A percentile compares a stretch with the other conserved stretches of the same genome.
These are phyloP conservation scores for Anableps anableps DNA, from an alignment of 2,797 vertebrate species.

Conservation along the genomic window DNA sequence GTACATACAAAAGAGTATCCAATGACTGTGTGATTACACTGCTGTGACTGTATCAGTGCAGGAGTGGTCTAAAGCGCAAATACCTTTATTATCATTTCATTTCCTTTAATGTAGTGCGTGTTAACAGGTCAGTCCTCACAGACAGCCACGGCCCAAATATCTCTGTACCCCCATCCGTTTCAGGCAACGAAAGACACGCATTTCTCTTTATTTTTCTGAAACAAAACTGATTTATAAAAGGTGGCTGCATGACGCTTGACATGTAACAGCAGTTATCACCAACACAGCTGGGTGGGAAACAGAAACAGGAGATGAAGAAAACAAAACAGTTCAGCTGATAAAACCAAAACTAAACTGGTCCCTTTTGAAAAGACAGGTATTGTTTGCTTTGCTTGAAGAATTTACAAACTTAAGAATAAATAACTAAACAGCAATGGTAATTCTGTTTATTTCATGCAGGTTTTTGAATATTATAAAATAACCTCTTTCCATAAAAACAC, in stretches of 20 bases:
- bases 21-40: conserved; percentile 67
- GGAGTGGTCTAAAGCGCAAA: conserved; percentile 60
- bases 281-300: conserved; percentile 35
- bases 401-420: conserved; percentile 52
- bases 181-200: conserved; percentile 42
- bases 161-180: conserved; percentile 32
- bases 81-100: conserved; percentile 26
- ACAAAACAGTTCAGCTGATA: conserved; percentile 48
- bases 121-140: conserved; percentile 62
- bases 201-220: conserved; percentile 6
- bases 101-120: conserved; percentile 64
- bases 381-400: conserved; percentile 41
- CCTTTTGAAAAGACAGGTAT: conserved; percentile 60
- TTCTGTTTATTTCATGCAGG: conserved; percentile 65
- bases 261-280: conserved; percentile 55
- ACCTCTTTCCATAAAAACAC: conserved; percentile 52
- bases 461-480: conserved; percentile 64
- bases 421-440: conserved; percentile 40
- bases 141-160: conserved; percentile 34
- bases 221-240: conserved; percentile 25
- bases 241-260: conserved; percentile 35
- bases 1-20: conserved; percentile 78
- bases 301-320: conserved; percentile 33
- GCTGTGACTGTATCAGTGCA: conserved; percentile 54
- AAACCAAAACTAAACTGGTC: conserved; percentile 61